Conservation (phyloP, 1,140 invertebrate species). For the Zaprionus taronus region DNA sequence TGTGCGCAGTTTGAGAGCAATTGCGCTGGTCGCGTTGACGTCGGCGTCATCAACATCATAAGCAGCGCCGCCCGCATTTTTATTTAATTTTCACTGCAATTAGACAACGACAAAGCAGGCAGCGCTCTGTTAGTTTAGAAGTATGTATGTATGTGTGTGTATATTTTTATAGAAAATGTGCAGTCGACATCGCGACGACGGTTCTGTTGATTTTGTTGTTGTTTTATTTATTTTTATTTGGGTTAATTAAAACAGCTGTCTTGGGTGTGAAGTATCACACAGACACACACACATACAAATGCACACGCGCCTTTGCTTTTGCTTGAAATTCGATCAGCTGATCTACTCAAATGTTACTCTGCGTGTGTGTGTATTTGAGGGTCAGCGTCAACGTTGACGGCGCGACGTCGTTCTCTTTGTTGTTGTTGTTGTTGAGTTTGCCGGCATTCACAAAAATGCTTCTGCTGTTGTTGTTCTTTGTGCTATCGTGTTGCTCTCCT, state of each 20-base stretch:
- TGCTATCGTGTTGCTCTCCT: slow-evolving; percentile 33
- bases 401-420: slow-evolving; percentile 18
- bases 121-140: neutral
- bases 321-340: slow-evolving; percentile 77
- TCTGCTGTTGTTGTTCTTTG: slow-evolving; percentile 10
- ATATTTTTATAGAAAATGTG: slow-evolving; percentile 39
- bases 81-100: slow-evolving; percentile 48
- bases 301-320: slow-evolving; percentile 32
- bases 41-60: slow-evolving; percentile 27
- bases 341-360: slow-evolving; percentile 41
- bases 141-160: slow-evolving; percentile 16
- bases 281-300: slow-evolving; percentile 27
- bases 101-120: slow-evolving; percentile 7
- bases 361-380: slow-evolving; percentile 39
- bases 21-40: slow-evolving; percentile 12
- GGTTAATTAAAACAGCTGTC: slow-evolving; percentile 81
- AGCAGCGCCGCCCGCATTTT: slow-evolving; percentile 38
- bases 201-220: slow-evolving; percentile 9
- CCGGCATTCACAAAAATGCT: slow-evolving; percentile 48
- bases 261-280: slow-evolving; percentile 53
- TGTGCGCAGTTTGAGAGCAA: slow-evolving; percentile 36
- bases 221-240: slow-evolving; percentile 57
- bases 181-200: slow-evolving; percentile 1
- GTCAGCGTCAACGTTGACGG: slow-evolving; percentile 53
- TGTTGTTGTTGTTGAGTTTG: slow-evolving; percentile 14